Evolutionary conservation across 2,113 vertebrate genomes (phyloP), one percentile per base, ranked within the genome.

Genomic region (Illadopsis cleaveri): DNA sequence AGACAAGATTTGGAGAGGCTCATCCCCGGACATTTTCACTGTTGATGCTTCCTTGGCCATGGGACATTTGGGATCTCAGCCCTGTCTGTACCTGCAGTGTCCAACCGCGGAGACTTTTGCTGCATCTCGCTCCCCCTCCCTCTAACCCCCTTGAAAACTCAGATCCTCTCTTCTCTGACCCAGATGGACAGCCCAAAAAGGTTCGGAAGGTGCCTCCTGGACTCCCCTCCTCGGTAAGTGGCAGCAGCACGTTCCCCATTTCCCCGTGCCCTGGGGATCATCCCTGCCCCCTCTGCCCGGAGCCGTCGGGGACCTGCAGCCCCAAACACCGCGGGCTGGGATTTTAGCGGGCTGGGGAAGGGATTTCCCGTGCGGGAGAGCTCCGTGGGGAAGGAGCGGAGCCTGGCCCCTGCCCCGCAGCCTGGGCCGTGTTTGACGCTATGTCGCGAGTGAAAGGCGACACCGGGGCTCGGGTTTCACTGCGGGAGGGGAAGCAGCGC

Each of bases 131-230:
- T 72, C 50, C 27, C 50, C 19, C 57, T 68, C n/a, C 35, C 1
- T 3, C 5, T 48, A 38, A 57, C 6, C 16, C 75, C 50, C 35
- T n/a, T 12, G 31, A 15, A 22, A 47, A 58, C 20, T 44, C 5
- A 35, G 12, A 48, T 51, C 31, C 42, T 89, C 14, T 93, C 44
- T 57, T 70, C 23, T 89, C 57, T 47, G 16, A 7, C 68, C 20
- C 96, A 99, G 99, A 99, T 77, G 91, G 98, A 12, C 99, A 99
- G 96, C 99, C 99, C 89, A 99, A 99, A 97, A 99, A 99, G 98
- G 99, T 99, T 95, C 98, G 99, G 95, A 99, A 99, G 98, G 98
- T 99, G 90, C 99, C 99, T 50, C 99, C 99, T 48, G 99, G 99
- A 97, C 98, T 99, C 90, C 99, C 99, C 4, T 99, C 99, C 93